Base-by-base conservation (phyloP, 2,113 vertebrate genomes). In the Gasterosteus nipponicus region DNA sequence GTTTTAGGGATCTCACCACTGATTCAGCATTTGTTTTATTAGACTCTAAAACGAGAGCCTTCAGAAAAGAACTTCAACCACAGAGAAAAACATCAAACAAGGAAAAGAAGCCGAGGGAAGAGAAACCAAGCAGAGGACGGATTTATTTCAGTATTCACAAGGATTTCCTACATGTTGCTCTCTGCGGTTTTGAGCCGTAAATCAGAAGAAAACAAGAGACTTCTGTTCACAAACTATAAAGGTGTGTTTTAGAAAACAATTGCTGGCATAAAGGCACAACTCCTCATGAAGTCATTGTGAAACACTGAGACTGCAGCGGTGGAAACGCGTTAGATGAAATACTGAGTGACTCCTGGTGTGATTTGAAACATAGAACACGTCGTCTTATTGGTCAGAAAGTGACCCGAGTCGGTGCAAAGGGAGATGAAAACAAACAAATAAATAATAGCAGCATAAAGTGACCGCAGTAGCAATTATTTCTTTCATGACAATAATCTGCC, bases 141-240 rank as follows among this genome's bases (percentile, higher is more conserved):
- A 85, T 90, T 91, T 92, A 91, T 91, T 91, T 86, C 70, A 77
- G 81, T 86, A 86, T 87, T 84, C 79, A 75, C 81, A 87, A 71
- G 46, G 41, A 80, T 75, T 74, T 71, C 22, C 58, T 39, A 81
- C 54, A 49, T 77, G 54, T 80, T 56, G 33, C n/a, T 81, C 74
- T 26, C 22, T 87, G 67, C 81, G 66, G 65, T 75, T 75, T 81
- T 78, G 49, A 87, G 75, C 65, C 77, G 53, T 57, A 83, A 65
- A 70, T 42, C 65, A 61, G 73, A 78, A 76, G 26, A 41, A 10
- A 46, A 2, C 22, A 26, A 29, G 14, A 38, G 9, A 10, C 22
- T 44, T 56, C 26, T 22, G 53, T 81, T 11, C 41, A 47, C 33
- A 71, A 69, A 60, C 31, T 67, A 47, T 59, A 88, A 18, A 35